A percentile compares a stretch with the other conserved stretches of the same genome.
Evolutionary conservation across 2,797 vertebrate species (phyloP).

Genomic region (Liasis olivaceus): DNA sequence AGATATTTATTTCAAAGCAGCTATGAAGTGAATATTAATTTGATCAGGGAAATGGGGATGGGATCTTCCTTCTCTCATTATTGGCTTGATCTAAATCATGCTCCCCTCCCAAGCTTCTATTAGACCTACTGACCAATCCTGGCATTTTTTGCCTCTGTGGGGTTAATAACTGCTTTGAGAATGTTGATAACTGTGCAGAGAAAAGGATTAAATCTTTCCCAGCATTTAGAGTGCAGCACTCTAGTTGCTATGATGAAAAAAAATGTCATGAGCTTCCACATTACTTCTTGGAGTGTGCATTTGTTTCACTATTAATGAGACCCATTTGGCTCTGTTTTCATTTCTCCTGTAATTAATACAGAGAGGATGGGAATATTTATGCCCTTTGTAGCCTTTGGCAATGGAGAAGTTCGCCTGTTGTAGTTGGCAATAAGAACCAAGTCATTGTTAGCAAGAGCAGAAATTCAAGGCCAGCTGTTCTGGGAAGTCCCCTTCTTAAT

Average conservation of each 20-base stretch:
- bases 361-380: not conserved
- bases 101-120: not conserved
- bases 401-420: not conserved
- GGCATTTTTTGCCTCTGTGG: not conserved
- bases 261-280: not conserved
- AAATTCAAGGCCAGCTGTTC: not conserved
- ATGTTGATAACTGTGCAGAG: not conserved
- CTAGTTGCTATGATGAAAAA: not conserved
- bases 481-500: not conserved
- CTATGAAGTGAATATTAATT: not conserved
- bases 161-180: not conserved
- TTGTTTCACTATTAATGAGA: not conserved
- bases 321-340: not conserved
- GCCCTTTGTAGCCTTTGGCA: not conserved
- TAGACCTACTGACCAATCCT: not conserved
- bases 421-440: not conserved
- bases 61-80: not conserved
- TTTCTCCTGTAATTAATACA: not conserved
- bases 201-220: not conserved
- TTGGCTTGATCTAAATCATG: not conserved
- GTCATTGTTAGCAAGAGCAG: not conserved
- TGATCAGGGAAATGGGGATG: not conserved
- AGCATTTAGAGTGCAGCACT: not conserved
- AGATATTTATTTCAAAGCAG: not conserved
- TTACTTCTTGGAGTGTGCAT: not conserved